A percentile compares a stretch with the other conserved stretches of the same genome.
Evolutionary conservation across 2,888 invertebrate genomes (phyloP).

Genomic region (Laothoe populi): DNA sequence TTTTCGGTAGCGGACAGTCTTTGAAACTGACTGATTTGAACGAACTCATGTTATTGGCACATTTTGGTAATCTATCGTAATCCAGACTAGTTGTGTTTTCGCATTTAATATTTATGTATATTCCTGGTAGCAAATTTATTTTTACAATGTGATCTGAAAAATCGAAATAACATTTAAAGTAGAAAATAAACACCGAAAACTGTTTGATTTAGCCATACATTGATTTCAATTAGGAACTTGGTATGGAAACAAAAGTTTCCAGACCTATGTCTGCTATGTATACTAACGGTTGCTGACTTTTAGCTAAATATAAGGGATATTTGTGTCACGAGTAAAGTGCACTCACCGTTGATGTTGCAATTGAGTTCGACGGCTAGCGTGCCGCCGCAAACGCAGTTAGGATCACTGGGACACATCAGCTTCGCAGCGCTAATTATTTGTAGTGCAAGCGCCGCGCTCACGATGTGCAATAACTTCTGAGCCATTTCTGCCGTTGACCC

Average conservation of each 20-base stretch:
- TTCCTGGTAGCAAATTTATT: slow-evolving; percentile 73
- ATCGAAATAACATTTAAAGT: slow-evolving; percentile 33
- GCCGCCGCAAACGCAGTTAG: slow-evolving; percentile 80
- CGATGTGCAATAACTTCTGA: slow-evolving; percentile 62
- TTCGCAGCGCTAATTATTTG: slow-evolving; percentile 71
- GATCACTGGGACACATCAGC: slow-evolving; percentile 73
- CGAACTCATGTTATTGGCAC: slow-evolving; percentile 67
- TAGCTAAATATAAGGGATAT: slow-evolving; percentile 44
- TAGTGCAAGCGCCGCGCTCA: slow-evolving; percentile 63
- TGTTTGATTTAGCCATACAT: not conserved
- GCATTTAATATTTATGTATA: slow-evolving; percentile 75
- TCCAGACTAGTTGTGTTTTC: slow-evolving; percentile 70
- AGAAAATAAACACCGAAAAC: not conserved
- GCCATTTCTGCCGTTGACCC: slow-evolving; percentile 56
- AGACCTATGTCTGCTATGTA: no score
- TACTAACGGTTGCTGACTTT: slow-evolving; percentile 8
- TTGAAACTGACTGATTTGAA: slow-evolving; percentile 80
- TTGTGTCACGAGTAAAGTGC: slow-evolving; percentile 51
- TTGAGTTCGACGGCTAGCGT: slow-evolving; percentile 76
- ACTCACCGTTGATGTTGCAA: slow-evolving; percentile 81
- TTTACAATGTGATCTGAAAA: slow-evolving; percentile 72
- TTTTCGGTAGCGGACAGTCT: slow-evolving; percentile 82
- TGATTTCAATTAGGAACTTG: not conserved
- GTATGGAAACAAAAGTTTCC: slow-evolving; percentile 25
- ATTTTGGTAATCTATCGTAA: slow-evolving; percentile 76